Conservation (phyloP, 2,113 vertebrate species). For the Halichoerus grypus region DNA sequence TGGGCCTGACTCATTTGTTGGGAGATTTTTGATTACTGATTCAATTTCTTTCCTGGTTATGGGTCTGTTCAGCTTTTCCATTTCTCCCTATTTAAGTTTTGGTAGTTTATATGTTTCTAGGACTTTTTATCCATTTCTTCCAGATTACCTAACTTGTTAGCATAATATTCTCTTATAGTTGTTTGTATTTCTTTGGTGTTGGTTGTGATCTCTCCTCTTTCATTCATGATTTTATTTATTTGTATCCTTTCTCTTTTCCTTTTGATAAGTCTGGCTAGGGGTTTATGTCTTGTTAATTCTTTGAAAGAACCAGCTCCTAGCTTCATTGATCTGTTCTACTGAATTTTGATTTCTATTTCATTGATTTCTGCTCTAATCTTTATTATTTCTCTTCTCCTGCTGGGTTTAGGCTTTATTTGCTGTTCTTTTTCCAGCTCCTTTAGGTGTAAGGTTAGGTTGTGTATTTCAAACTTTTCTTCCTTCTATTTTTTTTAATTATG, state of each 20-base stretch:
- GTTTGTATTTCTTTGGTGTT: neutral
- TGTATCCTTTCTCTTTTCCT: neutral
- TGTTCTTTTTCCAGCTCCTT: neutral
- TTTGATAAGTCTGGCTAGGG: neutral
- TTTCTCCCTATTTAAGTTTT: neutral
- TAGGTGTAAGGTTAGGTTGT: neutral
- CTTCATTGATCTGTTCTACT: too few species aligned
- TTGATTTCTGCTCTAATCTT: neutral
- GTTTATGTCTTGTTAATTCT: neutral
- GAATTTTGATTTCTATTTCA: neutral
- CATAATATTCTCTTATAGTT: neutral
- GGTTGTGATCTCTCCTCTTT: neutral
- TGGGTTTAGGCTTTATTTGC: neutral
- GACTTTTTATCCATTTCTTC: neutral
- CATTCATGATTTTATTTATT: neutral
- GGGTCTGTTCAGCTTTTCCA: neutral
- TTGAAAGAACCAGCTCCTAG: neutral
- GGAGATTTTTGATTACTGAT: neutral
- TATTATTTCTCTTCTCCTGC: neutral
- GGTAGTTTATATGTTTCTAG: neutral
- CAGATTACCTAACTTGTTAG: neutral
- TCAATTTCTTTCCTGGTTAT: neutral
- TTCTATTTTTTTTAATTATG: neutral
- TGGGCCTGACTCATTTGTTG: neutral
- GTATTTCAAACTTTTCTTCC: neutral